Evolutionary conservation across 1,140 invertebrate genomes (phyloP), one percentile per base, ranked within the genome.

Genomic region (Drosophila gunungcola): DNA sequence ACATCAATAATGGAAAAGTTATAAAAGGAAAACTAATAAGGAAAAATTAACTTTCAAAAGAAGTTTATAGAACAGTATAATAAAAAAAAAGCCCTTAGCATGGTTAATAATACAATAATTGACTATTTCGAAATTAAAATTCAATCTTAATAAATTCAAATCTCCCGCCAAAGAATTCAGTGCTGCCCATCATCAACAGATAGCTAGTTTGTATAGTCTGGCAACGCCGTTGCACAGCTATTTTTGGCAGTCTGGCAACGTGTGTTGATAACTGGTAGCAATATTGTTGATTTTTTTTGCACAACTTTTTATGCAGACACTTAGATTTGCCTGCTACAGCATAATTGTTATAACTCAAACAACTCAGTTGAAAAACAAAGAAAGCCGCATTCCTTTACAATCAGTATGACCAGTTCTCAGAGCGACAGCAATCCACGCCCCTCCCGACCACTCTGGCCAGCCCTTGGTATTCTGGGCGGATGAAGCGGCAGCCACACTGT

Each of bases 1-100:
- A 68, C 36, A 36, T 38, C 52, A 65, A 68, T 65, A 68, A 52
- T 32, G 38, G 9, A 43, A 36, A 16, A 36, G 12, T n/a, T 34
- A 0, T 2, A 21, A 6, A 10, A n/a, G 13, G 10, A 27, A 27
- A 21, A 12, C 16, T 12, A 12, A 25, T 7, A 46, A 7, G 11
- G 3, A 2, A 2, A 21, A 16, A 39, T 6, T 1, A 0, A 29
- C 3, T 16, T 9, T 1, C 3, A 25, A 39, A 11, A 5, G 2
- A 16, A 39, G 4, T 4, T 11, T 3, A 34, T 9, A 21, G 16
- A 21, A 21, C 16, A 21, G 11, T 2, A 0, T 13, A 25, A 3
- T 9, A 3, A 7, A 21, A 4, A 0, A n/a, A 29, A 41, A 12
- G 12, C 12, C 4, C n/a, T 42, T 7, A 32, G 2, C 29, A 7